Percentiles rank a stretch among this genome's conserved stretches.
Conservation (phyloP, 2,888 invertebrate genomes). For the Agriopis marginaria region DNA sequence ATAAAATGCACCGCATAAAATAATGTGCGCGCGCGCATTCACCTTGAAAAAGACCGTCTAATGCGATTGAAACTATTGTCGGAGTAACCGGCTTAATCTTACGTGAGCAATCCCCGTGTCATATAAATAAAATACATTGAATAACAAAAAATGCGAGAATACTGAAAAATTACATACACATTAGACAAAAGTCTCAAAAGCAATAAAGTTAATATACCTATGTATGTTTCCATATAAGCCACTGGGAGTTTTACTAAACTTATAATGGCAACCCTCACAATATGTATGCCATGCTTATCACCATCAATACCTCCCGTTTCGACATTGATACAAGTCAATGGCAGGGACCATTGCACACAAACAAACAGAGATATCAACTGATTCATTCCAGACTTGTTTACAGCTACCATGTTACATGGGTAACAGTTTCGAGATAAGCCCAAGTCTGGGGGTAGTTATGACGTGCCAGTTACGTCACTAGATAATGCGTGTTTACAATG, state of each 20-base stretch:
- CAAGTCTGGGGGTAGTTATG: slow-evolving; percentile 30
- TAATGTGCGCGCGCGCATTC: too few relatives aligned
- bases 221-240: neutral
- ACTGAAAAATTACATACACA: too few relatives aligned
- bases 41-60: too few relatives aligned
- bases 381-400: slow-evolving; percentile 44
- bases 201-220: too few relatives aligned
- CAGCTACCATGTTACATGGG: slow-evolving; percentile 36
- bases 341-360: slow-evolving; percentile 49
- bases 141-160: too few relatives aligned
- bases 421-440: slow-evolving; percentile 19
- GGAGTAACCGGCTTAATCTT: too few relatives aligned
- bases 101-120: too few relatives aligned
- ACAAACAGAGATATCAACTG: slow-evolving; percentile 50
- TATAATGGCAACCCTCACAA: slow-evolving; percentile 30
- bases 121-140: too few relatives aligned
- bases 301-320: slow-evolving; percentile 50
- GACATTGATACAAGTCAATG: slow-evolving; percentile 49
- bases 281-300: slow-evolving; percentile 42
- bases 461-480: slow-evolving; percentile 23
- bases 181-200: too few relatives aligned
- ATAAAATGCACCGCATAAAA: too few relatives aligned
- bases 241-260: neutral
- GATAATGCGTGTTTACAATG: slow-evolving; percentile 19
- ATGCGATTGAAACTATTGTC: too few relatives aligned